Evolutionary conservation across 2,797 vertebrate genomes (phyloP).

Genomic region (Rhinatrema bivittatum): DNA sequence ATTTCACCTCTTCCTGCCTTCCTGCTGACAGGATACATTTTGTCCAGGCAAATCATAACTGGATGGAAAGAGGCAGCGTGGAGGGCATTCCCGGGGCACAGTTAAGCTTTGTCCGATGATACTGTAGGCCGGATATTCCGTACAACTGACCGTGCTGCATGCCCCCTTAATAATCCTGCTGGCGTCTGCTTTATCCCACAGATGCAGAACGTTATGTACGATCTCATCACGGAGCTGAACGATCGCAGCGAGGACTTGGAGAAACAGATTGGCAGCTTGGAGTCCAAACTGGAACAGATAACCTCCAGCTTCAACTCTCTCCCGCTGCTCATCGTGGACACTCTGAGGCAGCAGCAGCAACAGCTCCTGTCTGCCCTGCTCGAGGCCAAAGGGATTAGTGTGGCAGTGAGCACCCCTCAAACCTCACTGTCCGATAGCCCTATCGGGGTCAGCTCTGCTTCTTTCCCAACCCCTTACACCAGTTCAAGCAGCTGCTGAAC

Average conservation of each 20-base stretch:
- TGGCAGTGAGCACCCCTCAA: slow-evolving; percentile 41
- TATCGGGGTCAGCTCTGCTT: slow-evolving; percentile 61
- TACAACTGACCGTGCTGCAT: too few relatives aligned
- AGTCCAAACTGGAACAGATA: slow-evolving; percentile 63
- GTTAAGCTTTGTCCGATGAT: too few relatives aligned
- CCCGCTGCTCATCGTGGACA: slow-evolving; percentile 54
- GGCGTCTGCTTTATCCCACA: slow-evolving; percentile 10
- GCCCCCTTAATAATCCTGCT: neutral
- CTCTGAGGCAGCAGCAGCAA: slow-evolving; percentile 63
- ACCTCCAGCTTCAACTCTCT: slow-evolving; percentile 51
- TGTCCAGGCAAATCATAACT: too few relatives aligned
- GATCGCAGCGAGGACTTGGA: slow-evolving; percentile 59
- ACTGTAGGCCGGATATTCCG: too few relatives aligned
- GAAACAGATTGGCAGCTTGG: slow-evolving; percentile 62
- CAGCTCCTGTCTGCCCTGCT: slow-evolving; percentile 52
- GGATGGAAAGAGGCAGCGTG: too few relatives aligned
- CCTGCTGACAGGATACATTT: too few relatives aligned
- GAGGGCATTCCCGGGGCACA: too few relatives aligned
- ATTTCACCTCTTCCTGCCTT: too few relatives aligned
- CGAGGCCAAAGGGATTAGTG: slow-evolving; percentile 45
- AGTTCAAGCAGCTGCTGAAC: slow-evolving; percentile 68
- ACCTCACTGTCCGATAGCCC: slow-evolving; percentile 58
- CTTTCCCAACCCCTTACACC: slow-evolving; percentile 65
- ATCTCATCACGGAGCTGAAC: slow-evolving; percentile 49
- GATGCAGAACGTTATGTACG: slow-evolving; percentile 61